These are phyloP conservation scores for Pteronura brasiliensis DNA, from an alignment of 2,113 vertebrate species.

Conservation along the genomic window DNA sequence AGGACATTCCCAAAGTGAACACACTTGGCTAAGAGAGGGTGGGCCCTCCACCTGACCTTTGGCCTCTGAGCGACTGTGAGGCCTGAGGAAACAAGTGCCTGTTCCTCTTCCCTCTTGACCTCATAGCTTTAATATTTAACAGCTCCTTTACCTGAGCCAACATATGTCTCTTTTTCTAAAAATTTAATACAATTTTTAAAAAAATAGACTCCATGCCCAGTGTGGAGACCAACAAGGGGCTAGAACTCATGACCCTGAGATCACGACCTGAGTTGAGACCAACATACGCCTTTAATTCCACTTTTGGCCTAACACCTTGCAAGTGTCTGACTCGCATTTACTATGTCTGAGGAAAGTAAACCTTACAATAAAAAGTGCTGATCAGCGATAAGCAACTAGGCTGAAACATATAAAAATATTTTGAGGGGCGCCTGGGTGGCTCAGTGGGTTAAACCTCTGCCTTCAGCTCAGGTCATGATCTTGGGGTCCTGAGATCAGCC, in stretches of 20 bases:
- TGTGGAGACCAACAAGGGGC: background rate
- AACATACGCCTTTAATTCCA: rapidly evolving
- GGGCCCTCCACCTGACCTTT: background rate
- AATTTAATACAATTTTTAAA: background rate
- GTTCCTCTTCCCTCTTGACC: background rate
- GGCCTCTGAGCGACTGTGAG: background rate
- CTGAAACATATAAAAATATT: background rate
- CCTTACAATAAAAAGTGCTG: background rate
- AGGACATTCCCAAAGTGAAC: background rate
- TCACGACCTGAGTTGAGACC: background rate
- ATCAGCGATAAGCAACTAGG: background rate
- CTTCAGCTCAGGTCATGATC: no score
- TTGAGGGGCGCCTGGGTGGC: background rate
- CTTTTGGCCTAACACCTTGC: background rate
- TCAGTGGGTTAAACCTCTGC: no score
- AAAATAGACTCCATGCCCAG: background rate
- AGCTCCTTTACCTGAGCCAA: background rate
- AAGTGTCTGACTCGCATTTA: background rate
- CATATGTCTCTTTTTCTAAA: rapidly evolving
- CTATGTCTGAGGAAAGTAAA: background rate
- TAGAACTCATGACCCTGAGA: background rate
- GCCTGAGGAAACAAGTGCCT: background rate
- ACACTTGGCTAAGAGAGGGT: background rate
- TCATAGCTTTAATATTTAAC: slow-evolving; percentile 4
- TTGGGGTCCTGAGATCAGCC: no score